Evolutionary conservation across 1,140 invertebrate genomes (phyloP).

Genomic region (Drosophila lini): DNA sequence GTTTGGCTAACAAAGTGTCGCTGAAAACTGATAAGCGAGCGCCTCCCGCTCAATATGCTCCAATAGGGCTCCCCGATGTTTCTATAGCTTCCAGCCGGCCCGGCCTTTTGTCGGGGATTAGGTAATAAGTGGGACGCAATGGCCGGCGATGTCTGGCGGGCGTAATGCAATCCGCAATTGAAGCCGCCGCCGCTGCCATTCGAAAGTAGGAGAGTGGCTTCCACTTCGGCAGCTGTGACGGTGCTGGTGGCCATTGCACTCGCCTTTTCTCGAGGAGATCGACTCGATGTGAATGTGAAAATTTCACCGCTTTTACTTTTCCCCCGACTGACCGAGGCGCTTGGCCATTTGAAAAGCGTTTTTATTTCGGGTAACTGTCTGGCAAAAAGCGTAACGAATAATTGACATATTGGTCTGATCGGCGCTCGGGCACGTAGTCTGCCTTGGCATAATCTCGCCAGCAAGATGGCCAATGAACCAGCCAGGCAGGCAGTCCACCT

Average conservation of each 20-base stretch:
- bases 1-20: conserved; percentile 19
- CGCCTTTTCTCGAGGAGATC: conserved; percentile 68
- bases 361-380: conserved; percentile 49
- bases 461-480: conserved; percentile 43
- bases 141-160: conserved; percentile 42
- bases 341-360: conserved; percentile 48
- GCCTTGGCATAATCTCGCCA: conserved; percentile 34
- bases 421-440: conserved; percentile 25
- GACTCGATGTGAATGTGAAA: conserved; percentile 78
- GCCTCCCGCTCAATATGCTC: conserved; percentile 11
- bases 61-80: conserved; percentile 1
- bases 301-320: conserved; percentile 82
- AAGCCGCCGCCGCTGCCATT: conserved; percentile 42
- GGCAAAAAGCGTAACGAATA: conserved; percentile 60
- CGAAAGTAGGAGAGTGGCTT: conserved; percentile 65
- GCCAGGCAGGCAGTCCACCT: conserved; percentile 19
- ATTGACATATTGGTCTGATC: conserved; percentile 66
- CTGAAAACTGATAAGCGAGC: conserved; percentile 29
- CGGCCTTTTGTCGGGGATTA: conserved; percentile 39
- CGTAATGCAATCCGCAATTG: conserved; percentile 52
- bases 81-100: conserved; percentile 6
- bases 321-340: conserved; percentile 43
- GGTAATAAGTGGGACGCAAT: conserved; percentile 55
- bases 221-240: conserved; percentile 22
- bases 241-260: conserved; percentile 61